Evolutionary conservation across 2,888 invertebrate genomes (phyloP), one percentile per base, ranked within the genome.

Genomic region (Asteroscopus sphinx): DNA sequence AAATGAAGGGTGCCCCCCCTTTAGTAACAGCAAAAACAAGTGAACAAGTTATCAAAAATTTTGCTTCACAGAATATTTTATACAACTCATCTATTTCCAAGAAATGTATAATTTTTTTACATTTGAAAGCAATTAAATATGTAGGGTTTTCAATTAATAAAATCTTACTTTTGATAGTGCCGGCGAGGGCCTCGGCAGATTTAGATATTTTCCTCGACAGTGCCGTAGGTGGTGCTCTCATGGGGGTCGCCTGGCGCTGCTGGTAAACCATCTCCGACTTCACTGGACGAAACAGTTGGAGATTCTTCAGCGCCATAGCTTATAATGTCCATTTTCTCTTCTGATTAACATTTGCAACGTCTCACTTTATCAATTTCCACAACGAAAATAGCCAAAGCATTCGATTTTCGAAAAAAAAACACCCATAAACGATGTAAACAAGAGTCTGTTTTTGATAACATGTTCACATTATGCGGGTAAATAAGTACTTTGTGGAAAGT

Each of bases 221-320:
- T 2, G 90, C 86, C 0, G 88, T 81, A 0, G 93, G 93, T 1
- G 90, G 86, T 0, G 93, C 94, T 78, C 80, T 86, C 89, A 94
- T 89, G 0, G 94, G 94, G 2, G 88, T 88, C 13, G 85, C 83
- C 48, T 89, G 90, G 1, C 89, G 79, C 46, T 87, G 89, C 54
- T 86, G 86, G 63, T 91, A 87, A 46, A 86, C 87, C 87, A 87
- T 90, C 33, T 90, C 89, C n/a, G 86, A 75, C 37, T 82, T 83
- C 71, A 84, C 73, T 4, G 92, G 90, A 49, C 86, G 88, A 48
- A 92, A 89, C 54, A 94, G 73, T 74, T 89, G 90, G 4, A 94
- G 80, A 61, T 92, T 93, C 77, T 91, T 93, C 67, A 94, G 52
- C 56, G 93, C 89, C 94, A 94, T 94, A 35, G 45, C 77, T 76